A percentile compares a stretch with the other conserved stretches of the same genome.
Evolutionary conservation across 2,797 vertebrate species (phyloP).

Genomic region (Acipenser oxyrinchus): DNA sequence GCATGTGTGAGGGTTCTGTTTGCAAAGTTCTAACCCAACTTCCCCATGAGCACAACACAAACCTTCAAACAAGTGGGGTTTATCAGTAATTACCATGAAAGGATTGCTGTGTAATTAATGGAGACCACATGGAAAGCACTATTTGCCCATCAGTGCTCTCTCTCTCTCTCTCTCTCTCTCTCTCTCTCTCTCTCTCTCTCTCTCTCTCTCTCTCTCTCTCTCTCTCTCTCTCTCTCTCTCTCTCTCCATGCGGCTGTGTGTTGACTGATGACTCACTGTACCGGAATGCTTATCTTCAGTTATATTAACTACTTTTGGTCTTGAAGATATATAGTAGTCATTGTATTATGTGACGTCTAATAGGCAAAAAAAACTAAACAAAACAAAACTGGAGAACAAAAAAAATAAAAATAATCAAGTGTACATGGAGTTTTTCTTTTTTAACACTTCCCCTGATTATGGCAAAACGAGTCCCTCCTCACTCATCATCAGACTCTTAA

Average conservation of each 20-base stretch:
- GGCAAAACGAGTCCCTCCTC: constrained; percentile 1
- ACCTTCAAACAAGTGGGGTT: constrained; percentile 43
- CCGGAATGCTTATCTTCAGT: constrained; percentile 51
- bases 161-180: constrained; percentile 27
- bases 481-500: constrained; percentile 4
- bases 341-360: constrained; percentile 17
- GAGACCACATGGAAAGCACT: constrained; percentile 44
- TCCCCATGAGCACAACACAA: constrained; percentile 30
- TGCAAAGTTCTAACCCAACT: constrained; percentile 24
- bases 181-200: too few species aligned
- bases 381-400: constrained; percentile 22
- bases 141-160: constrained; percentile 50
- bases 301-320: constrained; percentile 53
- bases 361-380: constrained; percentile 27
- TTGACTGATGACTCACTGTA: constrained; percentile 50
- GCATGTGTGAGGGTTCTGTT: constrained; percentile 22
- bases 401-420: neutral
- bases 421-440: neutral
- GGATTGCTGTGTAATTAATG: constrained; percentile 67
- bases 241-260: constrained; percentile 38
- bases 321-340: constrained; percentile 38
- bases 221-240: too few species aligned
- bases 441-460: neutral
- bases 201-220: too few species aligned
- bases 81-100: constrained; percentile 55